These are phyloP conservation scores for Vombatus ursinus DNA, from an alignment of 2,113 vertebrate genomes.

Conservation along the genomic window DNA sequence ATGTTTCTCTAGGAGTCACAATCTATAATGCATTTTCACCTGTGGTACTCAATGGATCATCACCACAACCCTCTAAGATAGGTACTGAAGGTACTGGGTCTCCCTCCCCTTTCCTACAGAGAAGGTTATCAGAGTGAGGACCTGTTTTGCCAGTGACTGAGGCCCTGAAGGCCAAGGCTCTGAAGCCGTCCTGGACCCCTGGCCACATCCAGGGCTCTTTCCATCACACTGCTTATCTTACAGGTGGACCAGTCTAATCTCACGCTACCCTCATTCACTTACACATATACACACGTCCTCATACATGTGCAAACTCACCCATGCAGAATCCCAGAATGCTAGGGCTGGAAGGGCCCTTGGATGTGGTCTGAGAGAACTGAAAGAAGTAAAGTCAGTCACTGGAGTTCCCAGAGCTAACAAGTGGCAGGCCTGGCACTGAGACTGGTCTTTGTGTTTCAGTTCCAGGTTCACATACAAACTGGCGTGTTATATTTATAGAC, in stretches of 20 bases:
- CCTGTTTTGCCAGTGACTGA: not conserved
- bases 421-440: not conserved
- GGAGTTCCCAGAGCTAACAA: not conserved
- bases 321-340: not conserved
- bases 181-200: not conserved
- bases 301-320: not conserved
- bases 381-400: not conserved
- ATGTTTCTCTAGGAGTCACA: not conserved
- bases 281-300: not conserved
- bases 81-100: not conserved
- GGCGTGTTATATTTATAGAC: not conserved
- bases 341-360: no score
- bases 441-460: not conserved
- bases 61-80: not conserved
- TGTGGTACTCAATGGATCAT: not conserved
- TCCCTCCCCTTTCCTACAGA: not conserved
- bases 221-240: not conserved
- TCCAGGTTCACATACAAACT: not conserved
- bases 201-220: not conserved
- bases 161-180: not conserved
- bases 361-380: not conserved
- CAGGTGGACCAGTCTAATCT: not conserved
- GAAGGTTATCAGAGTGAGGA: not conserved
- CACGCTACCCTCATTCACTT: not conserved
- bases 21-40: not conserved